Conservation (phyloP, 1,140 invertebrate species). For the Saccostrea glomerata region DNA sequence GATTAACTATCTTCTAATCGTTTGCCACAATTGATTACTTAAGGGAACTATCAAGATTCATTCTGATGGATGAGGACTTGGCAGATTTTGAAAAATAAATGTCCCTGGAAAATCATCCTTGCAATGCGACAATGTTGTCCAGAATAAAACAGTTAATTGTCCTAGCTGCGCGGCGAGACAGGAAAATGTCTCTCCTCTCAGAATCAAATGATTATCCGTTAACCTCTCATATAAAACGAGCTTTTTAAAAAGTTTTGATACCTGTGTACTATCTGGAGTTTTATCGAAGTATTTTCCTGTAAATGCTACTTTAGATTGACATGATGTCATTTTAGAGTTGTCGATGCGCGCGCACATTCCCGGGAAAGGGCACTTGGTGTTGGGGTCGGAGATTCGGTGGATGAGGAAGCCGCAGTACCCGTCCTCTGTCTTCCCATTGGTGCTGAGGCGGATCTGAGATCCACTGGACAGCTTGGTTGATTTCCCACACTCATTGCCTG, state of each 20-base stretch:
- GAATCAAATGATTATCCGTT: too few species aligned
- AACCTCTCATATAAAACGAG: too few species aligned
- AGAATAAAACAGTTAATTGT: too few species aligned
- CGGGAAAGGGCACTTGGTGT: constrained; percentile 12
- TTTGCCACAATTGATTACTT: too few species aligned
- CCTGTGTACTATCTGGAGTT: constrained; percentile 26
- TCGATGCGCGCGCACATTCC: constrained; percentile 28
- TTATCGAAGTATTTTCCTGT: constrained; percentile 41
- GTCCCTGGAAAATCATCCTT: too few species aligned
- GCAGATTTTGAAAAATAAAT: too few species aligned
- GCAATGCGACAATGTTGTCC: too few species aligned
- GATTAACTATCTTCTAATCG: too few species aligned
- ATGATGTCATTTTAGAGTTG: neutral
- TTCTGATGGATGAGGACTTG: too few species aligned
- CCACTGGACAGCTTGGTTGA: neutral
- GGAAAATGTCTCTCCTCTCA: too few species aligned
- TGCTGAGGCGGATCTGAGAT: neutral
- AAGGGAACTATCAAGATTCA: too few species aligned
- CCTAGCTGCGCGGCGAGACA: too few species aligned
- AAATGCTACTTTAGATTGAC: constrained; percentile 25
- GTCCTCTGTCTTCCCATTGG: neutral
- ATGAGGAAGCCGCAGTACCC: constrained; percentile 27
- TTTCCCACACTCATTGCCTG: neutral
- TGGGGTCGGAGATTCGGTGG: neutral
- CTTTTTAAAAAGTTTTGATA: neutral